Percentiles rank a stretch among this genome's conserved stretches.
Evolutionary conservation across 2,888 invertebrate genomes (phyloP).

Genomic region (Eristalis tenax): DNA sequence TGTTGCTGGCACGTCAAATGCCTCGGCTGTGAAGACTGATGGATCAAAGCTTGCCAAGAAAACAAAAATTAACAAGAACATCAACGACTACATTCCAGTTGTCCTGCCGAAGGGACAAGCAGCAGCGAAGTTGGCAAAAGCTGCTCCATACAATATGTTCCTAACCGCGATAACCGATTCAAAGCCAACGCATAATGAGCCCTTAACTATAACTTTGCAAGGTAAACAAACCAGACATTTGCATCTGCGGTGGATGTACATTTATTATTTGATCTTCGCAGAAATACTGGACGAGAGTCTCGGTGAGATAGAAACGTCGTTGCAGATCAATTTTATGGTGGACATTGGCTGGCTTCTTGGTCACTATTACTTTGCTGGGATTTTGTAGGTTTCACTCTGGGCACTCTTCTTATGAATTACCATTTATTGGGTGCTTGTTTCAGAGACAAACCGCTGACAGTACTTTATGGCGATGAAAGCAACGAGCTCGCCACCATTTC

Average conservation of each 20-base stretch:
- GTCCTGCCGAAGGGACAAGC: constrained; percentile 84
- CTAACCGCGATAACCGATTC: constrained; percentile 87
- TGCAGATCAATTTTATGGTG: constrained; percentile 97
- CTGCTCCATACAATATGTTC: constrained; percentile 89
- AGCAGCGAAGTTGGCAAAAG: constrained; percentile 85
- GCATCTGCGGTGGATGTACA: not conserved
- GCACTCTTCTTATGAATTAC: not conserved
- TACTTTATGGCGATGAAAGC: constrained; percentile 90
- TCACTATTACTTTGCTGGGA: constrained; percentile 90
- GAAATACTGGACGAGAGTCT: constrained; percentile 91
- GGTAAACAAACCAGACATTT: constrained; percentile 79
- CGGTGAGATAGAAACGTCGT: constrained; percentile 87
- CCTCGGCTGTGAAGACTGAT: constrained; percentile 51
- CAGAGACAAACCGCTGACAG: constrained; percentile 85
- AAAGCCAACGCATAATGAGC: constrained; percentile 85
- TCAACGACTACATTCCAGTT: constrained; percentile 82
- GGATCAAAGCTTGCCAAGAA: constrained; percentile 78
- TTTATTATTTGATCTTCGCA: constrained; percentile 77
- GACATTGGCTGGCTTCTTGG: constrained; percentile 94
- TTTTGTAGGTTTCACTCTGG: constrained; percentile 82
- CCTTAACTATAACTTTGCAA: constrained; percentile 87
- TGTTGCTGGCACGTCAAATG: constrained; percentile 57
- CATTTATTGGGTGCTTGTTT: not conserved
- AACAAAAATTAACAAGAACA: constrained; percentile 77
- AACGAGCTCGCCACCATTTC: constrained; percentile 83